Base-by-base conservation (phyloP, 2,797 vertebrate species). In the Cephalopachus bancanus region DNA sequence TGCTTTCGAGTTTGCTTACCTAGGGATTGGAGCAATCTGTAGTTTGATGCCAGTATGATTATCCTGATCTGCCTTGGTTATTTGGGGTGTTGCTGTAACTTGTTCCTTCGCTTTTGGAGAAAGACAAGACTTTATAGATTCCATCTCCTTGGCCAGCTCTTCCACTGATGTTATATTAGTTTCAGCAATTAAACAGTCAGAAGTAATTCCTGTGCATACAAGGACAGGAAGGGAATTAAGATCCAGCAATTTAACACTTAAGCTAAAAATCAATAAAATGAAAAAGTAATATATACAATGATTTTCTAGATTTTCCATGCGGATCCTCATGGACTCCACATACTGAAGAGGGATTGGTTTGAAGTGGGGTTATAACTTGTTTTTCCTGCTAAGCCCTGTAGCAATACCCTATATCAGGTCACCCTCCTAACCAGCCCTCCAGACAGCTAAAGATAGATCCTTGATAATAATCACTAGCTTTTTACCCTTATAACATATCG, bases 1-100 rank as follows among this genome's bases (percentile, higher is more conserved):
- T 37, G 24, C 62, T 81, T 17, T 30, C 24, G 49, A 30, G 30
- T 28, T 15, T 71, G 78, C 98, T 98, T 96, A 99, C 99, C 98
- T 98, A 65, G 97, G 62, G 0, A 97, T 62, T 0, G 98, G 89
- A 0, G 96, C 94, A 0, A 99, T 69, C 65, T 97, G 98, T 0
- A 99, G 37, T 93, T 98, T 99, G 97, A 99, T 69, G 0, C 98
- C 93, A 6, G 95, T 95, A 24, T 98, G 93, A 59, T 74, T 71
- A 37, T 67, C 3, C 49, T 64, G 30, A 22, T 81, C 7, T 33
- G 4, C 57, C 8, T 44, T 12, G 0, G 5, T 15, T 7, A 6
- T n/a, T 16, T 30, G 75, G 2, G 97, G 97, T 33, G 95, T 97
- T 0, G 0, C 91, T 26, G 1, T 15, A 17, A 0, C 0, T 0